Conservation (phyloP, 2,888 invertebrate genomes). For the Nymphalis urticae region DNA sequence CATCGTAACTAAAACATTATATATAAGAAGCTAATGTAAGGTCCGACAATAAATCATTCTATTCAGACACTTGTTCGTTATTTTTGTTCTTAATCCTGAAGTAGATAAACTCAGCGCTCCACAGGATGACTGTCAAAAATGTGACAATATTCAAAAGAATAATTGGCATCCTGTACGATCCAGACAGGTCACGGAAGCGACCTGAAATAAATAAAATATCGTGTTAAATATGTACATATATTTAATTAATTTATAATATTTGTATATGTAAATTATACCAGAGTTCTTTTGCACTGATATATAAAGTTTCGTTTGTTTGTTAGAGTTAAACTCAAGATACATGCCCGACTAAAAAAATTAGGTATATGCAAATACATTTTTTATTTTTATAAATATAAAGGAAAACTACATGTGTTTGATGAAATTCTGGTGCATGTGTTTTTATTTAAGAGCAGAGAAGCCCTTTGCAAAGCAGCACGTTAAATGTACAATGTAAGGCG, state of each 20-base stretch:
- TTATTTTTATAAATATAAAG: too few species aligned
- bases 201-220: conserved; percentile 71
- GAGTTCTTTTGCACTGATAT: neutral
- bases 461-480: too few species aligned
- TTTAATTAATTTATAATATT: neutral
- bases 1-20: conserved; percentile 23
- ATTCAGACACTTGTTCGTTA: conserved; percentile 38
- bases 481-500: too few species aligned
- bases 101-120: conserved; percentile 79
- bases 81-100: conserved; percentile 57
- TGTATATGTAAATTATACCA: neutral
- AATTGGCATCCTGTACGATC: conserved; percentile 82
- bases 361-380: too few species aligned
- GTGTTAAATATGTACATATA: neutral
- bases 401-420: too few species aligned
- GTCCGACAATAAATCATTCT: conserved; percentile 27
- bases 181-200: conserved; percentile 81
- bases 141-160: conserved; percentile 83
- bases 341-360: too few species aligned
- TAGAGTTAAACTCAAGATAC: too few species aligned
- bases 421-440: too few species aligned
- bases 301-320: neutral
- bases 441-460: too few species aligned
- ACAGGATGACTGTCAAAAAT: conserved; percentile 80
- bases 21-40: conserved; percentile 23